phyloP scores from a whole-genome alignment of 2,113 vertebrate genomes.

The Maylandia zebra region DNA sequence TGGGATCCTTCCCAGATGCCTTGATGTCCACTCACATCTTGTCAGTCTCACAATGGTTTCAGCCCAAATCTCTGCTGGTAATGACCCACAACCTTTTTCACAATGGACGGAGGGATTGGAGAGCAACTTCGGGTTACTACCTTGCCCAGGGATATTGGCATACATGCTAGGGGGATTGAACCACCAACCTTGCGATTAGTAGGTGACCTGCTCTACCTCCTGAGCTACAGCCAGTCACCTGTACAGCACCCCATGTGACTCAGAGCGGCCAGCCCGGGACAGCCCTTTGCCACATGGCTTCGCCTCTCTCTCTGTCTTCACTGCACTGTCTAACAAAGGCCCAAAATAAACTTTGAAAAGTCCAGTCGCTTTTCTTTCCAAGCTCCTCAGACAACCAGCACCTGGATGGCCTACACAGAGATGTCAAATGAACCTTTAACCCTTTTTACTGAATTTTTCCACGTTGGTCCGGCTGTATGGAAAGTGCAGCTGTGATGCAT shows the following conservation, averaged over 20 bases:
- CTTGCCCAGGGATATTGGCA: not conserved
- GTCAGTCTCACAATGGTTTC: not conserved
- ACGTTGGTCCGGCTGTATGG: not conserved
- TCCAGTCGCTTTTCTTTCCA: not conserved
- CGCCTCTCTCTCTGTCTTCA: not conserved
- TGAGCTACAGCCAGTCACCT: not conserved
- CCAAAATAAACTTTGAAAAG: not conserved
- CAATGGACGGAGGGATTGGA: not conserved
- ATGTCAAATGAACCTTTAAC: not conserved
- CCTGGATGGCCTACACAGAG: not conserved
- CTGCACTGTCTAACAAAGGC: not conserved
- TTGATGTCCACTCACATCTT: not conserved
- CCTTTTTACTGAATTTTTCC: not conserved
- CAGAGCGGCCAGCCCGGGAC: not conserved
- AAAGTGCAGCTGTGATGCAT: not conserved
- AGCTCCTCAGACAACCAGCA: not conserved
- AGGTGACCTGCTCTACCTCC: not conserved
- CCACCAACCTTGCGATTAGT: not conserved
- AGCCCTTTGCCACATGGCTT: not conserved
- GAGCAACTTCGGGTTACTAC: not conserved
- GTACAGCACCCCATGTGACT: not conserved
- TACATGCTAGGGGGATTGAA: not conserved
- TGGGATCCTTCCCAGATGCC: not conserved
- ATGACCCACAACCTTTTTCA: not conserved
- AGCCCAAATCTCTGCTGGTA: not conserved